Base-by-base conservation (phyloP, 2,888 invertebrate species). In the Ophion ventricosus region DNA sequence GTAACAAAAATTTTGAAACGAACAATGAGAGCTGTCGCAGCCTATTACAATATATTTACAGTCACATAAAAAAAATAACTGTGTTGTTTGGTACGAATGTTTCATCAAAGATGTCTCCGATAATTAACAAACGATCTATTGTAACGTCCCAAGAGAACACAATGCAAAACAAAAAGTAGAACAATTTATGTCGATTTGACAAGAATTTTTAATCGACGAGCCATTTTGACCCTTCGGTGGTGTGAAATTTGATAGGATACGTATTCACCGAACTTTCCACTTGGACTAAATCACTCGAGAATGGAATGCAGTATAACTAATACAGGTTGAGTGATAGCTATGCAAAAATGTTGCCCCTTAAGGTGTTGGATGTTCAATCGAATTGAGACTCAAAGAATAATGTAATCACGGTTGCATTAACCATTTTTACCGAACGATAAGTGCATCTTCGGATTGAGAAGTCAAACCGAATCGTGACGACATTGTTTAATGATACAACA, bases 51-150 rank as follows among this genome's bases (percentile, higher is more conserved):
- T 85, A 88, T 74, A 79, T 67, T 82, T 87, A 87, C 87, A 88
- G 88, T 84, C 87, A 85, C 86, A 84, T 88, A 88, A 88, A 88
- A 87, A 86, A 83, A 89, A 88, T 87, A 88, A 86, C 87, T 90
- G 87, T 88, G 84, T 88, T 88, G 89, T 88, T 88, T 86, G 88
- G 87, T 90, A 87, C 89, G 88, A 90, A 88, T 90, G 85, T 90
- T 86, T 83, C 80, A 69, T 75, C 57, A 82, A 80, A 78, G 76
- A 78, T 85, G 79, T 86, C 67, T 85, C 83, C 81, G 87, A 35
- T 7, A 8, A 84, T 86, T 66, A 84, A 67, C 56, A 76, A 64
- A 86, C 75, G 83, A 85, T 84, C 86, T 74, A 86, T 82, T 83
- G 82, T 85, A 59, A 26, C 59, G n/a, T 49, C 26, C 26, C 66